These are phyloP conservation scores for Gnatocerus cornutus DNA, from an alignment of 2,888 invertebrate species.

Conservation along the genomic window DNA sequence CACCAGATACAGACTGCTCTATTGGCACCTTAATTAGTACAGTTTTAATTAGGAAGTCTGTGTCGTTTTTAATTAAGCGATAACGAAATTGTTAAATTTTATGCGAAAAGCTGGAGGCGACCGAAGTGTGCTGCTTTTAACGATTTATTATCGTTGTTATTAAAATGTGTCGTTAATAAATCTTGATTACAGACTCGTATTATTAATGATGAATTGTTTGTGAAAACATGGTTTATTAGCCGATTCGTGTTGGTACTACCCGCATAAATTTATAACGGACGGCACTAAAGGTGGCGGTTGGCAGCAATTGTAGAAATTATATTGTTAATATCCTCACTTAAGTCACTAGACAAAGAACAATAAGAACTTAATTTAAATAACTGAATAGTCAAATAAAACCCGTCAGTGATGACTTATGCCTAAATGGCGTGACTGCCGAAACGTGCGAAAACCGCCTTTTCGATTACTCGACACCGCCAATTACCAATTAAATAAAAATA, in stretches of 20 bases:
- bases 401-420: conserved; percentile 19
- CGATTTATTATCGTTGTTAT: conserved; percentile 5
- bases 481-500: conserved; percentile 9
- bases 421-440: conserved; percentile 19
- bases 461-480: conserved; percentile 2
- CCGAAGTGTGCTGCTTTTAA: conserved; percentile 5
- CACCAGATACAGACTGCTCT: neutral
- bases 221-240: conserved; percentile 13
- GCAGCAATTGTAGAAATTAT: neutral
- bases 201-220: conserved; percentile 24
- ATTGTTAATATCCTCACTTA: neutral
- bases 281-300: neutral
- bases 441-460: conserved; percentile 9
- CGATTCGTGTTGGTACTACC: conserved; percentile 3
- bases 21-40: conserved; percentile 19
- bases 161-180: conserved; percentile 25
- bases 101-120: conserved; percentile 1
- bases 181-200: conserved; percentile 16
- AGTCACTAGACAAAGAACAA: too few relatives aligned
- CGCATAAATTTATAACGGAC: conserved; percentile 18
- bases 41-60: conserved; percentile 9
- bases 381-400: neutral
- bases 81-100: conserved; percentile 9
- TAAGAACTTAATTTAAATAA: too few relatives aligned
- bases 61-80: conserved; percentile 7